Base-by-base conservation (phyloP, 1,140 invertebrate genomes). In the Pachypeltis micranthus region DNA sequence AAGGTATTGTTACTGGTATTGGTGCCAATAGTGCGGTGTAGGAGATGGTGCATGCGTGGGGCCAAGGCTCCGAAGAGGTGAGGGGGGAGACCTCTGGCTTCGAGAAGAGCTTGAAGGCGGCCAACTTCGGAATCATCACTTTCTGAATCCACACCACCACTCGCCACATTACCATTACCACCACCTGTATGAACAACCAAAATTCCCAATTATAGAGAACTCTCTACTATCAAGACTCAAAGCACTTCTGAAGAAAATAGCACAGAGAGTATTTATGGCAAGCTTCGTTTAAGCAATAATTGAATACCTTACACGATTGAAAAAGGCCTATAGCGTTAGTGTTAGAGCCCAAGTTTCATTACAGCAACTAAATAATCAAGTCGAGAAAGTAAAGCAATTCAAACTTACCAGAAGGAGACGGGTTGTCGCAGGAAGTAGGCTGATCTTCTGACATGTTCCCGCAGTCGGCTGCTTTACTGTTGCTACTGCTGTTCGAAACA, bases 1-100 rank as follows among this genome's bases (percentile, higher is more conserved):
- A 63, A 14, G 23, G 24, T 34, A 24, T 27, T 70, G 71, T 76
- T 79, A 87, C 86, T 86, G 44, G 85, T 88, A 72, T 83, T 88
- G 24, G 85, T 85, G 4, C 88, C 89, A 81, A 97, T 95, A 64
- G 91, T 95, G 61, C 93, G 79, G 72, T 97, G 93, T 44, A 98
- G 78, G 24, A 99, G 79, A 74, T 98, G 94, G 71, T 98, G 96
- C 93, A 99, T 96, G 44, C 96, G 81, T 34, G 96, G 91, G 4
- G 92, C 95, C 27, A 98, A 80, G 28, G 91, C 90, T 16, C 94
- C 93, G 73, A 98, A 93, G 28, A 98, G 80, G 74, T 97, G 93
- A 1, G 94, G 93, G 10, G 94, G 94, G 67, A 98, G 74, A 10
- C 95, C 95, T 70, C 93, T 81, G 21, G 94, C 90, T 78, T 98